Conservation (phyloP, 2,113 vertebrate genomes). For the Lichenostomus cassidix region DNA sequence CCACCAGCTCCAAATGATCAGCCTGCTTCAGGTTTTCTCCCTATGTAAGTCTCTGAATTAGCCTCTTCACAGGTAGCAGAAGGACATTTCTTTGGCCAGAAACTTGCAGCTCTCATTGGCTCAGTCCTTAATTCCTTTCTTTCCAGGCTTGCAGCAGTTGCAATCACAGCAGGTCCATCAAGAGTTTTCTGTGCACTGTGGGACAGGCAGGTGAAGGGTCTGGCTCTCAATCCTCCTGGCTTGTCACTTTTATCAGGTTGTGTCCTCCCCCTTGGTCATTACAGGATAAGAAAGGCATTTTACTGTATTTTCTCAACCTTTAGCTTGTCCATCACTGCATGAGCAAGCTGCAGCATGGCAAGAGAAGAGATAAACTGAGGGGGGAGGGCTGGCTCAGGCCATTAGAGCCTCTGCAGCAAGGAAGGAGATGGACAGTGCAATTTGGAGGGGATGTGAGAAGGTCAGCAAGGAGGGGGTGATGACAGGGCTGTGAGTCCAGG, state of each 20-base stretch:
- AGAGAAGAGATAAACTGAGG: not conserved
- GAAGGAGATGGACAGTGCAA: not conserved
- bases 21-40: not conserved
- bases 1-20: not conserved
- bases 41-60: not conserved
- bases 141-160: not conserved
- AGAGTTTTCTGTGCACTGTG: not conserved
- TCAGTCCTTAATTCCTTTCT: not conserved
- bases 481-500: not conserved
- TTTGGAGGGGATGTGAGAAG: not conserved
- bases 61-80: not conserved
- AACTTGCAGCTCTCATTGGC: not conserved
- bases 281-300: conserved; percentile 55
- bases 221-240: not conserved
- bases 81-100: not conserved
- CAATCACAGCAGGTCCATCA: not conserved
- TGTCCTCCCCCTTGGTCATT: conserved; percentile 33
- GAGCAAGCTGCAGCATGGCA: not conserved
- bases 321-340: conserved; percentile 22
- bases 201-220: conserved; percentile 44
- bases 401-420: not conserved
- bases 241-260: conserved; percentile 55
- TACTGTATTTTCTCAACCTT: conserved; percentile 41
- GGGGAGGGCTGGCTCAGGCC: not conserved
- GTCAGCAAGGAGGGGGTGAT: not conserved